Evolutionary conservation across 1,140 invertebrate species (phyloP).

Genomic region (Leptinotarsa defecta): DNA sequence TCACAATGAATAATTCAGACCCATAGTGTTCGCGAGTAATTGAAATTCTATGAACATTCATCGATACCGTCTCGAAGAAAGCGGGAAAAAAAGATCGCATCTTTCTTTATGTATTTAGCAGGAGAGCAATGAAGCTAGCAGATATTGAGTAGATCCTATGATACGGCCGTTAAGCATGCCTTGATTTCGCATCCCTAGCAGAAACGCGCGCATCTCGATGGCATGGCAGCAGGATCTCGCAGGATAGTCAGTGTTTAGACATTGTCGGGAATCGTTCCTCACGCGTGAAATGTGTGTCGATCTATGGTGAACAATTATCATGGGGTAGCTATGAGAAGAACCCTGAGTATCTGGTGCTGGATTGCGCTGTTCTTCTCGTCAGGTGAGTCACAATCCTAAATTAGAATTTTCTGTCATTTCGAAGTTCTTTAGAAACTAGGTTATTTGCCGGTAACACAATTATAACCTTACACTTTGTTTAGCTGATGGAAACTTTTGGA

Average conservation of each 20-base stretch:
- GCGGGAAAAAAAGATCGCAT: conserved; percentile 11
- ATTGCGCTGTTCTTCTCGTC: conserved; percentile 40
- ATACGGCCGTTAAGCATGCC: conserved; percentile 41
- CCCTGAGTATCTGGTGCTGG: conserved; percentile 41
- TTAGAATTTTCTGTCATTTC: neutral
- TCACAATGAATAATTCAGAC: neutral
- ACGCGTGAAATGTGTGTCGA: conserved; percentile 30
- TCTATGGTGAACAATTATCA: conserved; percentile 38
- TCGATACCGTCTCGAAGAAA: conserved; percentile 7
- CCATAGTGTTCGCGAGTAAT: neutral
- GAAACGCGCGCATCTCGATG: conserved; percentile 42
- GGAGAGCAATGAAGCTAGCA: conserved; percentile 20
- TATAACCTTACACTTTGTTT: conserved; percentile 24
- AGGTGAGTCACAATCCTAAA: conserved; percentile 31
- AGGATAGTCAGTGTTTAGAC: conserved; percentile 42
- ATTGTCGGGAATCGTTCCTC: conserved; percentile 34
- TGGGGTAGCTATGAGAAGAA: conserved; percentile 43
- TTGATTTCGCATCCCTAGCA: conserved; percentile 39
- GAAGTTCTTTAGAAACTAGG: neutral
- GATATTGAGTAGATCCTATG: conserved; percentile 38
- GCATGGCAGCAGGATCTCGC: conserved; percentile 40
- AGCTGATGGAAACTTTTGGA: neutral
- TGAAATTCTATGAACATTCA: conserved; percentile 6
- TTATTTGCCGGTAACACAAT: conserved; percentile 25
- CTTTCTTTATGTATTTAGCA: conserved; percentile 23